Conservation (phyloP, 2,888 invertebrate species). For the Amphipyra berbera region DNA sequence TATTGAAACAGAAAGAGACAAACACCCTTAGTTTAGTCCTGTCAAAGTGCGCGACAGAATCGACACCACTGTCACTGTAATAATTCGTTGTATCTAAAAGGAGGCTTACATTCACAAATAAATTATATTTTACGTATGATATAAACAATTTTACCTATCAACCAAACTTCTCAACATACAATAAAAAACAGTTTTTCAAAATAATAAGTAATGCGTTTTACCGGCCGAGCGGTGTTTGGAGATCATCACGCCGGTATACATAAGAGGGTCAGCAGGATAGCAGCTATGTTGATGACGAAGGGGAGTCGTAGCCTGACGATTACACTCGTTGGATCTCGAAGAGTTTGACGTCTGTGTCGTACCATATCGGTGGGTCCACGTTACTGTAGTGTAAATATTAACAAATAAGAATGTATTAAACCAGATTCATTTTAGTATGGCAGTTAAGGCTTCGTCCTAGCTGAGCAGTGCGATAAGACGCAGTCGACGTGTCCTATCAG, state of each 20-base stretch:
- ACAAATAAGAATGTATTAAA: neutral
- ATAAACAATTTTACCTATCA: constrained; percentile 1
- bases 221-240: constrained; percentile 12
- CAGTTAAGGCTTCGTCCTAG: no score
- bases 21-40: no score
- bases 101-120: neutral
- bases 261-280: constrained; percentile 2
- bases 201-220: constrained; percentile 7
- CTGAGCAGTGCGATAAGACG: no score
- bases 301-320: constrained; percentile 56
- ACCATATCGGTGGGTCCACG: constrained; percentile 99
- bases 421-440: no score
- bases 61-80: no score
- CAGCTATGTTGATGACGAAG: constrained; percentile 4
- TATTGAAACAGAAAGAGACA: no score
- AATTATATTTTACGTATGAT: constrained; percentile 12
- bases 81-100: no score
- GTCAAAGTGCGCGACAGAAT: no score
- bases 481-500: no score
- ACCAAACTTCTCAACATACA: constrained; percentile 2
- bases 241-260: constrained; percentile 29
- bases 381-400: constrained; percentile 91
- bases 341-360: constrained; percentile 99
- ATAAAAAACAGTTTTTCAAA: neutral
- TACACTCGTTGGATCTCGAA: constrained; percentile 99